Percentiles rank a stretch among this genome's conserved stretches.
phyloP scores from a whole-genome alignment of 2,888 invertebrate genomes.

The Dryococelus australis region DNA sequence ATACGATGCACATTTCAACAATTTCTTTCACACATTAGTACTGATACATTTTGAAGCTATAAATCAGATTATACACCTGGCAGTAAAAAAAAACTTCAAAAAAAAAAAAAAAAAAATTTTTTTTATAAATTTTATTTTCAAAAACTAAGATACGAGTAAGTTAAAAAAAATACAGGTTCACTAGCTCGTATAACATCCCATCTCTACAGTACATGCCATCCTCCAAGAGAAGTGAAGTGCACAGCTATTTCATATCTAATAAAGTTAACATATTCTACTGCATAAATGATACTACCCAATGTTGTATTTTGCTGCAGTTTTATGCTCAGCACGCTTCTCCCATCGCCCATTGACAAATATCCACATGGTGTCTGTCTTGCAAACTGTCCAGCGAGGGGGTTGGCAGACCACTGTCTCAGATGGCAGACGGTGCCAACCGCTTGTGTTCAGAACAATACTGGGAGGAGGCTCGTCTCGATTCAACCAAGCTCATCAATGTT shows the following conservation, averaged over 20 bases:
- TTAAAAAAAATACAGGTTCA: too few species aligned
- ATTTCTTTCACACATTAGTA: too few species aligned
- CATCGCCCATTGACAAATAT: slow-evolving; percentile 1
- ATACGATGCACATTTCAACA: too few species aligned
- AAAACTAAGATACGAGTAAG: too few species aligned
- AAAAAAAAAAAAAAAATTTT: too few species aligned
- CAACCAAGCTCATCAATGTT: slow-evolving; percentile 9
- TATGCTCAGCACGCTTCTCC: neutral
- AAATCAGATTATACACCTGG: too few species aligned
- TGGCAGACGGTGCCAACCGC: neutral
- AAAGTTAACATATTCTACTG: neutral
- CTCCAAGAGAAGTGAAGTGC: neutral
- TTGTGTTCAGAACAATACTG: neutral
- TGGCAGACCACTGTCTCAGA: neutral
- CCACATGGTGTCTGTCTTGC: neutral
- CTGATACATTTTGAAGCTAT: too few species aligned
- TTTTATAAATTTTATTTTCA: too few species aligned
- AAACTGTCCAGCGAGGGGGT: neutral
- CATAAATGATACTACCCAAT: neutral
- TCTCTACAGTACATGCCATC: too few species aligned
- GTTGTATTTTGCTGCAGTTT: neutral
- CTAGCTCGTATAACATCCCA: too few species aligned
- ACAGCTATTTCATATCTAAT: neutral
- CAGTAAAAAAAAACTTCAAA: too few species aligned
- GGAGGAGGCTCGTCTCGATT: neutral